Base-by-base conservation (phyloP, 2,888 invertebrate genomes). In the Ectropis crepuscularia region DNA sequence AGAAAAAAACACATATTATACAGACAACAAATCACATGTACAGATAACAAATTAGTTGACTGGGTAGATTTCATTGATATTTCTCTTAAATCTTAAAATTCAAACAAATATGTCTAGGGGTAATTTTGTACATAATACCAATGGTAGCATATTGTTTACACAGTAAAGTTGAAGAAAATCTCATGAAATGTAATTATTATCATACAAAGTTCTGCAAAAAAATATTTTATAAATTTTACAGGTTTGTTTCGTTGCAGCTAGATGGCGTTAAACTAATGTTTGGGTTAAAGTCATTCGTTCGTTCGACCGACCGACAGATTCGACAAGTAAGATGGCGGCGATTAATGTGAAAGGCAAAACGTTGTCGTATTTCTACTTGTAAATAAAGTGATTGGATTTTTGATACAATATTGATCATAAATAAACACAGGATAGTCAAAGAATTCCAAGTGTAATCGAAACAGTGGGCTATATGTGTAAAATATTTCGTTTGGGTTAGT, bases 331-430 rank as follows among this genome's bases (percentile, higher is more conserved):
- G 93, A 95, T 95, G 95, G 95, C 95, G 94, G 93, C 93, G 88
- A 89, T 90, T 94, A 94, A 94, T 95, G 94, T 94, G 94, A 94
- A 94, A 94, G 94, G 94, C 91, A 92, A 93, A 92, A 93, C 93
- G 90, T 92, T 92, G 90, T 92, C 89, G 78, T 87, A 90, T 84
- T 89, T 87, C 82, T 80, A 85, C 82, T 91, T 91, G 91, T 92
- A 92, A 92, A 92, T 92, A 92, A 87, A 89, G 88, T 86, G 83
- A 85, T 79, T 81, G 83, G 79, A 82, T 82, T 76, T 81, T 78
- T 82, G 71, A 81, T 86, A 81, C 79, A 79, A 76, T 79, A 74
- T 75, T 80, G 74, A 68, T 78, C 75, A 75, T 75, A 69, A 72
- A 80, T 65, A 78, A 71, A 80, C 71, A 65, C 74, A 77, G 74